Base-by-base conservation (phyloP, 2,113 vertebrate genomes). In the Vidua chalybeata region DNA sequence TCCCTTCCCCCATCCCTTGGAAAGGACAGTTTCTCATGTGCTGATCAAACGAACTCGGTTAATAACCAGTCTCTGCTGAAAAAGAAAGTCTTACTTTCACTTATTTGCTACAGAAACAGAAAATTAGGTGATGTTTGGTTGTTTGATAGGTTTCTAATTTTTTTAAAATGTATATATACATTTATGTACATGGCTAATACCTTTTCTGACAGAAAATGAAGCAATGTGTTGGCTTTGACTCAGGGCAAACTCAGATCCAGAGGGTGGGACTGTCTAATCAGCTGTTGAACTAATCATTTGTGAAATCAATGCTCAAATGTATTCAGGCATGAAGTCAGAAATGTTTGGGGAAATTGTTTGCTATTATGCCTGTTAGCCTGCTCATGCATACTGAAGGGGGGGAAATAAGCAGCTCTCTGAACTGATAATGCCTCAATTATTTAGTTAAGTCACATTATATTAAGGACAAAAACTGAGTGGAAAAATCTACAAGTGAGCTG, bases 401-500 rank as follows among this genome's bases (percentile, higher is more conserved):
- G 4, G 4, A 24, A 37, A 63, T 16, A 63, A 51, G n/a, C 68
- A 84, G 24, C 59, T 84, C 27, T 85, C 81, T 77, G 9, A 64
- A 67, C 33, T 39, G 56, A 33, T 48, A 37, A 18, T 49, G 52
- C 31, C 90, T 96, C 61, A 85, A 88, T 93, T 96, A 91, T 91
- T 92, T 58, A 83, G 28, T 81, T 79, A 69, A 92, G 72, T 83
- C 59, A 62, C 49, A 49, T 77, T 74, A 68, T 46, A 62, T 69
- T 75, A 90, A 49, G 80, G 72, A 71, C 21, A 69, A 83, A 89
- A 90, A 54, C 20, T 71, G 96, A 92, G 96, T 16, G 8, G 88
- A 95, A 79, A 95, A 74, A 94, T 35, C 85, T 88, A 86, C 94
- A 63, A 93, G 66, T 78, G 84, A 96, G 43, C 51, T 72, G 85